Evolutionary conservation across 1,140 invertebrate genomes (phyloP), one percentile per base, ranked within the genome.

Genomic region (Caenorhabditis latens): DNA sequence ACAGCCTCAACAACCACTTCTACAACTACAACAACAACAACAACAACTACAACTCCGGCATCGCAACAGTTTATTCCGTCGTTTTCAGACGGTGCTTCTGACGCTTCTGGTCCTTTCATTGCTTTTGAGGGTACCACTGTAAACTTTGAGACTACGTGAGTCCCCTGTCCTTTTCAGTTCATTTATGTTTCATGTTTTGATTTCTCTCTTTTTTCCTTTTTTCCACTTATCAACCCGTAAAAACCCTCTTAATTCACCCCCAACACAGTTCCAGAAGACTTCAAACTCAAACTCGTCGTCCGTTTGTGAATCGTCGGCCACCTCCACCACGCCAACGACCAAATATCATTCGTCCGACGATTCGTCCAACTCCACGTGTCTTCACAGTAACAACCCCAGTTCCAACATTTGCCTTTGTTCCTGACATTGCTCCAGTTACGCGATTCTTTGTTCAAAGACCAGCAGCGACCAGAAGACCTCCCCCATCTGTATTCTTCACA

Each of bases 351-450:
- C 43, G 42, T n/a, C 83, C 82, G 57, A 71, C 71, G 6, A 42
- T 61, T 13, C 89, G 87, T 42, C 65, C 83, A 61, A 83, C 55
- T 48, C 88, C 42, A 11, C 87, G 48, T 40, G 87, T 71, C 8
- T 67, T 61, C 42, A 84, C 82, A 9, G 55, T 63, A 63, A 84
- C 82, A 84, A 57, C 82, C 53, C 82, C 57, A 14, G 58, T 58
- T 58, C 53, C 82, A 63, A 84, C 82, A 43, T 84, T 63, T 32
- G 53, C 24, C 7, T 63, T 84, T 84, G 24, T 57, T 61, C 82
- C 82, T 84, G 57, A 58, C n/a, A 58, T 42, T n/a, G 53, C 84
- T 65, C 58, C 75, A 48, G 65, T 50, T 21, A 48, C 55, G 0
- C 84, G 75, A 53, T 82, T 61, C 40, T 57, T 48, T 43, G 43